These are phyloP conservation scores for Ptychodera flava DNA, from an alignment of 35 echinoderm and acorn worm genomes.

Conservation along the genomic window DNA sequence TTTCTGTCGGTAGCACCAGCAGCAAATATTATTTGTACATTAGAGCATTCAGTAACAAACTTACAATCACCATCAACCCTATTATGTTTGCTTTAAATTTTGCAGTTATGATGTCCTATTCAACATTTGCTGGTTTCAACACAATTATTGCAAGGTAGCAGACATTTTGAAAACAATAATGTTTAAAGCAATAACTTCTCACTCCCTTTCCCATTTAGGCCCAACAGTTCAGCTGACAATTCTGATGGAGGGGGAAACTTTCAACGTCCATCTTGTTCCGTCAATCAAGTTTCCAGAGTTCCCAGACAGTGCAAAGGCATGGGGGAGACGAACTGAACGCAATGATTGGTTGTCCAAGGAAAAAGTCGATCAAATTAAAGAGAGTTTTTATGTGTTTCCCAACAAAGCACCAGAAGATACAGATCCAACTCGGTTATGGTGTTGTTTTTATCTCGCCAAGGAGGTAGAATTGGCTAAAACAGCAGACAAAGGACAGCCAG, in stretches of 20 bases:
- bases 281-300: conserved; percentile 7
- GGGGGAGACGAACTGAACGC: background rate
- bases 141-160: too few species aligned
- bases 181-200: too few species aligned
- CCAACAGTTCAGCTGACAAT: conserved; percentile 41
- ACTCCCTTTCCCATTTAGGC: too few species aligned
- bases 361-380: background rate
- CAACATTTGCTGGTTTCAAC: too few species aligned
- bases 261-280: conserved; percentile 35
- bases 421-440: background rate
- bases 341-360: background rate
- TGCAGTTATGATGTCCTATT: too few species aligned
- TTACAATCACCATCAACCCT: too few species aligned
- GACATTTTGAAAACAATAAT: too few species aligned
- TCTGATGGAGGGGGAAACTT: conserved; percentile 44
- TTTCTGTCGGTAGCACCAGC: too few species aligned
- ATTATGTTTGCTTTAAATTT: too few species aligned
- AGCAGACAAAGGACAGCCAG: background rate
- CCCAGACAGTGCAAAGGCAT: background rate
- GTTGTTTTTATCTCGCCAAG: background rate
- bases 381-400: background rate
- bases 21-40: too few species aligned
- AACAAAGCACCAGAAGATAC: background rate
- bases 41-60: too few species aligned
- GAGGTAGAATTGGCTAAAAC: background rate